Evolutionary conservation across 2,888 invertebrate genomes (phyloP).

Genomic region (Aelia acuminata): DNA sequence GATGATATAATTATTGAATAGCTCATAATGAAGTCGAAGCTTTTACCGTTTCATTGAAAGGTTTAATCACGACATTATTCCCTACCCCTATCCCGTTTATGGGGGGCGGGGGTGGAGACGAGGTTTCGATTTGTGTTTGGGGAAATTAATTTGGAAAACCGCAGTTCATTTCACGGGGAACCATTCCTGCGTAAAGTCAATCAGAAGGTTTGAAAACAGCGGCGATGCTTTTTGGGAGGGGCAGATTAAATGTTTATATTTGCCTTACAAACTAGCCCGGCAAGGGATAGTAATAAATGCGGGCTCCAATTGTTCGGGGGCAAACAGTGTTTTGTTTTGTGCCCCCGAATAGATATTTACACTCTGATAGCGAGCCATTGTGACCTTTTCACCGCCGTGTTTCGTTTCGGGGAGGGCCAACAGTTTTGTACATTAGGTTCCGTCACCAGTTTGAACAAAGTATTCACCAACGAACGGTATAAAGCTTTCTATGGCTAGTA

Average conservation of each 20-base stretch:
- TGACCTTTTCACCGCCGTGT: slow-evolving; percentile 24
- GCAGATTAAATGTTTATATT: slow-evolving; percentile 59
- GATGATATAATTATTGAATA: not conserved
- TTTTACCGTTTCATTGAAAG: slow-evolving; percentile 15
- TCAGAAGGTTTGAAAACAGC: slow-evolving; percentile 48
- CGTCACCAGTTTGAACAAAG: slow-evolving; percentile 3
- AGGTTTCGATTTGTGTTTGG: slow-evolving; percentile 53
- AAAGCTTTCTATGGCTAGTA: not conserved
- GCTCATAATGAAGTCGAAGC: slow-evolving; percentile 32
- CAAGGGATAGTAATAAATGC: slow-evolving; percentile 50
- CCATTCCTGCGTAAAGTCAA: slow-evolving; percentile 54
- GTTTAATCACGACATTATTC: slow-evolving; percentile 34
- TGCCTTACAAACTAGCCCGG: slow-evolving; percentile 53
- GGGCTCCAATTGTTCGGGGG: not conserved
- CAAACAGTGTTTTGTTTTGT: slow-evolving; percentile 46
- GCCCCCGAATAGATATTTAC: slow-evolving; percentile 12
- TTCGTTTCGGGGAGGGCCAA: not conserved
- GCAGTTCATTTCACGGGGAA: slow-evolving; percentile 45
- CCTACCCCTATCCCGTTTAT: not conserved
- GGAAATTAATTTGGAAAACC: slow-evolving; percentile 59
- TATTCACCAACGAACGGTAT: not conserved
- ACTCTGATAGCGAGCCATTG: not conserved
- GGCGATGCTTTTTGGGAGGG: slow-evolving; percentile 24
- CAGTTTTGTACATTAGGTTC: slow-evolving; percentile 36
- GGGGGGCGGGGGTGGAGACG: no score